Base-by-base conservation (phyloP, 2,797 vertebrate genomes). In the Semotilus atromaculatus region DNA sequence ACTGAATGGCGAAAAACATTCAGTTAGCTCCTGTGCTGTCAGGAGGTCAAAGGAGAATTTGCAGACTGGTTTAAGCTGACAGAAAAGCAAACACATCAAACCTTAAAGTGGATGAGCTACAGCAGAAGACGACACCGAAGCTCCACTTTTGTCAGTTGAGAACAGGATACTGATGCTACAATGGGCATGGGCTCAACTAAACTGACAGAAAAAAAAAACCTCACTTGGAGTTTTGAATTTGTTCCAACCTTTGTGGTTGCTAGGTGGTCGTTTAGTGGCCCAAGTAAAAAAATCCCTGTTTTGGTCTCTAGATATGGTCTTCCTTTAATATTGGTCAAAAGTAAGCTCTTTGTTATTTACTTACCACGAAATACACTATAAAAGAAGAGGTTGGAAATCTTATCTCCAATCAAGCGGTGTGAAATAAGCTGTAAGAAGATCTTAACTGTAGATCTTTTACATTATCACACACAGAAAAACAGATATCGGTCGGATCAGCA, bases 401-500 rank as follows among this genome's bases (percentile, higher is more conserved):
- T 51, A 76, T 80, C 78, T 82, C 31, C 2, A 23, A 23, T 81
- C 29, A 34, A 58, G n/a, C 6, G 0, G 58, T 82, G 26, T 81
- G 26, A 60, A 62, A 40, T 45, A 90, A 81, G 81, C 82, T 34
- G 86, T 72, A 88, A 88, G 83, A 89, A 86, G 84, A 90, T 86
- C 87, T 70, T 81, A 87, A 79, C 86, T 85, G 86, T 82, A 85
- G 86, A 77, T 45, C 89, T 88, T 75, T 8, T 71, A 86, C 87
- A 76, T 91, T 90, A 94, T 92, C 89, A 38, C 81, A 81, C 80
- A 62, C 89, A 55, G 90, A 90, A 92, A 89, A 89, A 91, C 87
- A 78, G 90, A 89, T 74, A 85, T 85, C 83, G 3, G 9, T 38
- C 82, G 72, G 66, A 67, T 48, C 48, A 64, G 66, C 55, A 48